phyloP scores from a whole-genome alignment of 2,888 invertebrate species.

The Acronicta aceris region DNA sequence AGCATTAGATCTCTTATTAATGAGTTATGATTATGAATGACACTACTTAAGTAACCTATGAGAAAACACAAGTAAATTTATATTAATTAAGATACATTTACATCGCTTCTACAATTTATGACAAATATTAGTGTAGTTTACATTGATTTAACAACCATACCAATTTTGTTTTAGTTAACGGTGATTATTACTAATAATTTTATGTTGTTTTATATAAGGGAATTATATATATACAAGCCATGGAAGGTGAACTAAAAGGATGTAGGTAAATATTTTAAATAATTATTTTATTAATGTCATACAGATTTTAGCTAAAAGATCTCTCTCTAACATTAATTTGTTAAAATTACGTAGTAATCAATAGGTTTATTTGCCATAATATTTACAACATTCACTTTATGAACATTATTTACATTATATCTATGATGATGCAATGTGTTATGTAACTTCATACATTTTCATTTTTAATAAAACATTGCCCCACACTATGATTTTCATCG shows the following conservation, averaged over 20 bases:
- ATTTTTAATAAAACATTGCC: too few species aligned
- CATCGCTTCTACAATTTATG: constrained; percentile 16
- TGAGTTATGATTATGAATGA: neutral
- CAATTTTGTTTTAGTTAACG: constrained; percentile 15
- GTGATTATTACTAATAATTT: too few species aligned
- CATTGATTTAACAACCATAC: constrained; percentile 34
- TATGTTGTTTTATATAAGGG: too few species aligned
- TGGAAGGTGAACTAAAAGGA: neutral
- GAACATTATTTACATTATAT: constrained; percentile 13
- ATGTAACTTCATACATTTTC: constrained; percentile 27
- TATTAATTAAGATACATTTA: constrained; percentile 18
- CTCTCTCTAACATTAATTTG: constrained; percentile 18
- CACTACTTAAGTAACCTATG: constrained; percentile 23
- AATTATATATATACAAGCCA: too few species aligned
- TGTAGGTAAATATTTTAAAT: neutral
- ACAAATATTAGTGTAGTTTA: constrained; percentile 25
- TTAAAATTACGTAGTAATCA: constrained; percentile 28
- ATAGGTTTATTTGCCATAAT: constrained; percentile 25
- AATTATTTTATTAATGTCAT: too few species aligned
- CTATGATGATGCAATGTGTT: constrained; percentile 10
- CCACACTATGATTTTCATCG: too few species aligned
- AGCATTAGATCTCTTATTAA: constrained; percentile 37
- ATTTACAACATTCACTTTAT: constrained; percentile 31
- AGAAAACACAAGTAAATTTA: constrained; percentile 24
- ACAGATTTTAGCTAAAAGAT: constrained; percentile 11